Percentiles rank a stretch among this genome's conserved stretches.
phyloP scores from a whole-genome alignment of 2,888 invertebrate genomes.

The Drosophila bunnanda region DNA sequence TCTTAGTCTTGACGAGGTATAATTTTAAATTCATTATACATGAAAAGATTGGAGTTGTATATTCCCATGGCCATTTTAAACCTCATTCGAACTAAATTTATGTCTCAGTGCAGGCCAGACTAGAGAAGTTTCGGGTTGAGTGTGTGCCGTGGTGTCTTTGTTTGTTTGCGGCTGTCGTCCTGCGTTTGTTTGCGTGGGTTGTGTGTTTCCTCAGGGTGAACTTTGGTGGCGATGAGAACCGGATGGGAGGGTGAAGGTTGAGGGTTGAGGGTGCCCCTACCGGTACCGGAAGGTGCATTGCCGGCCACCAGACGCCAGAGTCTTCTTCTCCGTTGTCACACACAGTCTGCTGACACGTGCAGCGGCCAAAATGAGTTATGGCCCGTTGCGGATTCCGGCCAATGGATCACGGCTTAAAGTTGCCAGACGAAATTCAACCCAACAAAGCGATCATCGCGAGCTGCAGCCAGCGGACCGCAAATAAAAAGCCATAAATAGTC shows the following conservation, averaged over 20 bases:
- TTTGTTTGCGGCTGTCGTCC: conserved; percentile 58
- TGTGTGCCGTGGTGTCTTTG: conserved; percentile 51
- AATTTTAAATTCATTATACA: background rate
- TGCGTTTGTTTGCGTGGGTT: conserved; percentile 42
- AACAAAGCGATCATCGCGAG: conserved; percentile 29
- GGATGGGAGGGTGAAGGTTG: background rate
- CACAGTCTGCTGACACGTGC: conserved; percentile 69
- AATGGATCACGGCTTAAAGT: conserved; percentile 58
- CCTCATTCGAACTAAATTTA: background rate
- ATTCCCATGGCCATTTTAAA: background rate
- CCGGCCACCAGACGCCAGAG: conserved; percentile 43
- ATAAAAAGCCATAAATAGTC: conserved; percentile 51
- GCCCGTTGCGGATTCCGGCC: conserved; percentile 20
- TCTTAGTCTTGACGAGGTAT: too few species aligned
- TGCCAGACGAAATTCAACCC: conserved; percentile 23
- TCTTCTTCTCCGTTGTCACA: conserved; percentile 65
- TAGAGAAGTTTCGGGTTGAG: conserved; percentile 11
- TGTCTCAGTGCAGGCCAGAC: conserved; percentile 8
- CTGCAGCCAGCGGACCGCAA: conserved; percentile 27
- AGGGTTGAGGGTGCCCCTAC: conserved; percentile 11
- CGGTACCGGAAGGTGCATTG: conserved; percentile 57
- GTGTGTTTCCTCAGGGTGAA: conserved; percentile 44
- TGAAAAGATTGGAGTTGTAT: background rate
- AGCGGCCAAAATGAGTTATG: conserved; percentile 69
- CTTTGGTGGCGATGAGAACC: background rate